These are phyloP conservation scores for Nycticorax nycticorax DNA, from an alignment of 2,113 vertebrate species.

Conservation along the genomic window DNA sequence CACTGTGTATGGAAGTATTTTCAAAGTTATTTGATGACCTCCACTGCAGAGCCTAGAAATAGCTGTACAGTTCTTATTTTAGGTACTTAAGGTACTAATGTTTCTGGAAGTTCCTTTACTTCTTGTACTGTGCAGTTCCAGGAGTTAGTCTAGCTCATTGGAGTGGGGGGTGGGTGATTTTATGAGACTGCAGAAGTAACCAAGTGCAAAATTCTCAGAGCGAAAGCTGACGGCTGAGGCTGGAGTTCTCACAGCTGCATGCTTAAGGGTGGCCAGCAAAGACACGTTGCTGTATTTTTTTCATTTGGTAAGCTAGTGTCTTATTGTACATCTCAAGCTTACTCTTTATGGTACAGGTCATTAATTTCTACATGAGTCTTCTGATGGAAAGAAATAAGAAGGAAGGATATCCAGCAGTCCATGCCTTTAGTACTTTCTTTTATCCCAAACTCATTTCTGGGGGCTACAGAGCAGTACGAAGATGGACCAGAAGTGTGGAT, in stretches of 20 bases:
- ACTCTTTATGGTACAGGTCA: constrained; percentile 73
- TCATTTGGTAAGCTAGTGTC: not conserved
- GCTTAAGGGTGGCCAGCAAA: not conserved
- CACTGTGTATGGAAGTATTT: not conserved
- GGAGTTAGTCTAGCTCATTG: not conserved
- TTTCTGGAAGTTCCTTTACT: not conserved
- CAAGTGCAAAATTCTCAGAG: not conserved
- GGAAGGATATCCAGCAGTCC: constrained; percentile 73
- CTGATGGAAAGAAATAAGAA: constrained; percentile 82
- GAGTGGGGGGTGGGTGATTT: not conserved
- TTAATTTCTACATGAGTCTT: constrained; percentile 95
- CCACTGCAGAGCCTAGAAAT: not conserved
- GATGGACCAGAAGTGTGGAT: constrained; percentile 90
- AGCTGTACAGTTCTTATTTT: not conserved
- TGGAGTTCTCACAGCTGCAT: not conserved
- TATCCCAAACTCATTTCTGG: constrained; percentile 83
- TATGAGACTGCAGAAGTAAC: not conserved
- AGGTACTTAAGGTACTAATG: not conserved
- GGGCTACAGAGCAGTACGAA: constrained; percentile 82
- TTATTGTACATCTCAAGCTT: not conserved
- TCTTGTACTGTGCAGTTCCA: not conserved
- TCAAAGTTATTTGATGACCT: not conserved
- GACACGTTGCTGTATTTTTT: not conserved
- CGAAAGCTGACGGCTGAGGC: not conserved
- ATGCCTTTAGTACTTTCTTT: constrained; percentile 93